phyloP scores from a whole-genome alignment of 2,888 invertebrate genomes.

The Heliconius ethilla region DNA sequence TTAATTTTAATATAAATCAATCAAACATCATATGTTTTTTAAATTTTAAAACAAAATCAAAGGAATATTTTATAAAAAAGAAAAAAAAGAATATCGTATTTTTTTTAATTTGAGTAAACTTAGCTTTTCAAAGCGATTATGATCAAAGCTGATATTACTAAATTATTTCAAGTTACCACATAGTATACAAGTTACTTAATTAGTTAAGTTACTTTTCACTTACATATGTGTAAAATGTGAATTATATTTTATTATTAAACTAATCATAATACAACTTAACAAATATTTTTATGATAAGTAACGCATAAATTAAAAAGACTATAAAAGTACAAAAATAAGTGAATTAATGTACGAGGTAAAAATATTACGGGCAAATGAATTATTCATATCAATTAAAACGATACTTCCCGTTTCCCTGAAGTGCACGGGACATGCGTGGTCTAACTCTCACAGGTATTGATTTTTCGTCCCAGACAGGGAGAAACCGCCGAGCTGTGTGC shows the following conservation, averaged over 20 bases:
- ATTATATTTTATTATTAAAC: background rate
- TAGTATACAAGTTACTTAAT: too few relatives aligned
- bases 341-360: background rate
- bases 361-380: background rate
- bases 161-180: too few relatives aligned
- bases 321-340: background rate
- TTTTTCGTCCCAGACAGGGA: conserved; percentile 15
- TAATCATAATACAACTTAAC: background rate
- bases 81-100: too few relatives aligned
- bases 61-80: too few relatives aligned
- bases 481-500: background rate
- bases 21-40: too few relatives aligned
- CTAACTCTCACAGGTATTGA: conserved; percentile 20
- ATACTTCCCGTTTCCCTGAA: background rate
- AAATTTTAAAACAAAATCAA: too few relatives aligned
- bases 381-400: background rate
- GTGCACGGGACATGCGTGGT: conserved; percentile 23
- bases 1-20: too few relatives aligned
- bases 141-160: too few relatives aligned
- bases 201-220: too few relatives aligned
- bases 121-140: too few relatives aligned
- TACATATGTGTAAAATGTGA: too few relatives aligned
- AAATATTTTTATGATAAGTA: background rate
- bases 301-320: background rate
- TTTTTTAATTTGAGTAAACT: too few relatives aligned